These are phyloP conservation scores for Acronicta alni DNA, from an alignment of 2,888 invertebrate genomes.

Conservation along the genomic window DNA sequence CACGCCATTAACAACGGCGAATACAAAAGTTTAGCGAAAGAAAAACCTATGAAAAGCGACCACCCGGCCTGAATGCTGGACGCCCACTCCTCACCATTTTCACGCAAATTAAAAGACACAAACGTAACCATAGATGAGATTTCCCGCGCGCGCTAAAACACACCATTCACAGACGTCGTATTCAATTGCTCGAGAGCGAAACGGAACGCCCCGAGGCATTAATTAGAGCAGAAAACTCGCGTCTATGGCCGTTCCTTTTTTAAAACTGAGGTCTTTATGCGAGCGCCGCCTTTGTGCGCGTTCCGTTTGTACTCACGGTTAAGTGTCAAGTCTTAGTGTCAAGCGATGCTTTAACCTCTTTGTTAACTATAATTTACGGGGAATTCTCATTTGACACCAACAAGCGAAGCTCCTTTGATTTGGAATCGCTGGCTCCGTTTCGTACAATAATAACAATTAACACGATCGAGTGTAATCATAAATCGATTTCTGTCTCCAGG, in stretches of 20 bases:
- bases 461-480: background rate
- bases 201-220: constrained; percentile 88
- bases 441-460: background rate
- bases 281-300: constrained; percentile 78
- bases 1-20: constrained; percentile 65
- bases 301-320: constrained; percentile 72
- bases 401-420: constrained; percentile 13
- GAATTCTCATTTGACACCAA: constrained; percentile 41
- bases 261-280: constrained; percentile 85
- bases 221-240: constrained; percentile 87
- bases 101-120: constrained; percentile 88
- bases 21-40: constrained; percentile 73
- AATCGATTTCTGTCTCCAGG: constrained; percentile 63
- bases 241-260: constrained; percentile 85
- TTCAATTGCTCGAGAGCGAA: constrained; percentile 84
- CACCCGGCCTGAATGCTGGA: constrained; percentile 70
- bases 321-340: constrained; percentile 81
- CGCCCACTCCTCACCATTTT: constrained; percentile 84
- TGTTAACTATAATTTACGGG: constrained; percentile 63
- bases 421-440: constrained; percentile 1
- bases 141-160: constrained; percentile 82
- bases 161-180: constrained; percentile 83
- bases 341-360: constrained; percentile 74
- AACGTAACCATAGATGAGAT: constrained; percentile 80
- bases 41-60: constrained; percentile 74